These are phyloP conservation scores for Subanguina moxae DNA, from an alignment of 1,140 invertebrate genomes.

Conservation along the genomic window DNA sequence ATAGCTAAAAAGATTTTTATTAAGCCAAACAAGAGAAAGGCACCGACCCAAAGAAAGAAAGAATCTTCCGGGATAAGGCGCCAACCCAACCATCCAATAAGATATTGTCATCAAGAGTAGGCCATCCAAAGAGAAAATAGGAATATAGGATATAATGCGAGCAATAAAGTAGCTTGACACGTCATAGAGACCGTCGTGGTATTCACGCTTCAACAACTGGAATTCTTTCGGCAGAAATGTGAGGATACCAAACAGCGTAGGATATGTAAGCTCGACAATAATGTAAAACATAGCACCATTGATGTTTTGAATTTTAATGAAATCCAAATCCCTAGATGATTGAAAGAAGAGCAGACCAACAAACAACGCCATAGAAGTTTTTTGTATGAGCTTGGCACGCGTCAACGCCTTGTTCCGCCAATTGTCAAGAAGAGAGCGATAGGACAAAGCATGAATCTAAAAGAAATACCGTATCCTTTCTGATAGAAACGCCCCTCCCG, in stretches of 20 bases:
- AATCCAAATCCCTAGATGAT: background rate
- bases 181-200: constrained; percentile 53
- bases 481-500: too few relatives aligned
- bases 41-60: constrained; percentile 15
- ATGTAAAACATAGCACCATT: background rate
- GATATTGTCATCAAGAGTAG: constrained; percentile 44
- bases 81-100: constrained; percentile 54
- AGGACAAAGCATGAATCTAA: constrained; percentile 23
- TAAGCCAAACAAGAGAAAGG: background rate
- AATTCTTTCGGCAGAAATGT: constrained; percentile 53
- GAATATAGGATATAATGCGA: constrained; percentile 48
- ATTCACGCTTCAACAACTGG: constrained; percentile 48
- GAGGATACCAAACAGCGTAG: constrained; percentile 53
- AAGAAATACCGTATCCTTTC: background rate
- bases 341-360: background rate
- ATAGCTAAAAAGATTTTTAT: constrained; percentile 31
- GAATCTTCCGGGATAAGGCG: constrained; percentile 30
- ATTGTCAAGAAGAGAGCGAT: constrained; percentile 50
- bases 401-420: constrained; percentile 52
- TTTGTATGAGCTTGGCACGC: constrained; percentile 54
- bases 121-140: constrained; percentile 54
- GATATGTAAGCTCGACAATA: constrained; percentile 47
- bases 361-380: constrained; percentile 53
- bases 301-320: background rate
- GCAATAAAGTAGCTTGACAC: constrained; percentile 48